These are phyloP conservation scores for Dryococelus australis DNA, from an alignment of 2,888 invertebrate genomes.

Conservation along the genomic window DNA sequence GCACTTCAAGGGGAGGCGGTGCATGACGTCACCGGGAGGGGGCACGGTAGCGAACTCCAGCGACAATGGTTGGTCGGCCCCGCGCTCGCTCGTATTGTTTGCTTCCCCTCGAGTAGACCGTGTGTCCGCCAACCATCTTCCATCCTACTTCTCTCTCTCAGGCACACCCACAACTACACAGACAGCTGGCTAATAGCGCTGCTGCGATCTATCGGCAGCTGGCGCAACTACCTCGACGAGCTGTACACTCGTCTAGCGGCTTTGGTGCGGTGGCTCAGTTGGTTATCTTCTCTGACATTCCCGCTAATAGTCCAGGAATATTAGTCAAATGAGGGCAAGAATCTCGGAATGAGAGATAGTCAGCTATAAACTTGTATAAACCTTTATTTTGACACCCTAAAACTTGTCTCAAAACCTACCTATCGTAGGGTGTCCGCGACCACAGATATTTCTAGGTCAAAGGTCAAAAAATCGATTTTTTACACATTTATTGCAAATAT, in stretches of 20 bases:
- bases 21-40: neutral
- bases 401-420: no score
- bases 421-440: no score
- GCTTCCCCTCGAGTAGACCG: neutral
- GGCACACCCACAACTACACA: neutral
- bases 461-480: no score
- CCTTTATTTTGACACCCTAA: no score
- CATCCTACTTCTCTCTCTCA: neutral
- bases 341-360: no score
- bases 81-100: neutral
- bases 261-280: neutral
- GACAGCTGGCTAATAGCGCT: neutral
- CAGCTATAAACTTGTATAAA: no score
- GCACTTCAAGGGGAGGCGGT: neutral
- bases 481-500: no score
- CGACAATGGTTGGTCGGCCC: neutral
- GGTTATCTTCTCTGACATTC: no score
- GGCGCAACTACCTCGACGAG: neutral
- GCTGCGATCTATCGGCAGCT: neutral
- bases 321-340: no score
- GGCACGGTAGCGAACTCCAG: neutral
- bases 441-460: no score
- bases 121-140: no score
- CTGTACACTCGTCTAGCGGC: neutral
- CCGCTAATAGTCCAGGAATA: no score